A percentile compares a stretch with the other conserved stretches of the same genome.
Evolutionary conservation across 1,140 invertebrate species (phyloP).

Genomic region (Drosophila hydei): DNA sequence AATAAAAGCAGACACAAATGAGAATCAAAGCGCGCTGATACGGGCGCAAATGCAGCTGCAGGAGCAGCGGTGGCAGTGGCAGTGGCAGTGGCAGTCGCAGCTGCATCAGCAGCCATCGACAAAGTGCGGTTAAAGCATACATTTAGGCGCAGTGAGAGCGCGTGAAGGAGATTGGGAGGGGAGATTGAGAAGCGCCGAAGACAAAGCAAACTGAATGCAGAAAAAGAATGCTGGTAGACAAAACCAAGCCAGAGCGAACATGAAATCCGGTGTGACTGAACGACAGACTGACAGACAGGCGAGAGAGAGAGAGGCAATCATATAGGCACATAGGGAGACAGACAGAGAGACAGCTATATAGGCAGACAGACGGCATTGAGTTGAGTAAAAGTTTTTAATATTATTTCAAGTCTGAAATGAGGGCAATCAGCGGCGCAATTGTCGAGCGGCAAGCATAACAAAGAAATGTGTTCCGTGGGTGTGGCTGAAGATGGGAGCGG

Average conservation of each 20-base stretch:
- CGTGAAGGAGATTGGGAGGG: neutral
- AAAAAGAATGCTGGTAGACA: constrained; percentile 32
- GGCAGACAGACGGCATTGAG: constrained; percentile 22
- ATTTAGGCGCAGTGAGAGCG: constrained; percentile 33
- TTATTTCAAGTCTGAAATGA: constrained; percentile 82
- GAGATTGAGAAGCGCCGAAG: constrained; percentile 1
- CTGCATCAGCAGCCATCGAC: constrained; percentile 38
- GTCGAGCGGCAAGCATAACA: constrained; percentile 80
- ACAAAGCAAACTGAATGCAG: constrained; percentile 37
- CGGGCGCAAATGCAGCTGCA: constrained; percentile 47
- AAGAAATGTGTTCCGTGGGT: constrained; percentile 34
- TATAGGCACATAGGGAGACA: neutral
- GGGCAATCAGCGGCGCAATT: constrained; percentile 80
- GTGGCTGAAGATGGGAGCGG: neutral
- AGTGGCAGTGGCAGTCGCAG: constrained; percentile 7
- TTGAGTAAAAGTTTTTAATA: constrained; percentile 79
- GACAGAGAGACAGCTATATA: constrained; percentile 7
- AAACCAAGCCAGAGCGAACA: constrained; percentile 43
- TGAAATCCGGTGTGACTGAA: constrained; percentile 31
- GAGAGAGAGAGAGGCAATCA: constrained; percentile 1
- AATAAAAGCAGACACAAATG: constrained; percentile 74
- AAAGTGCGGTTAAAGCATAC: constrained; percentile 33
- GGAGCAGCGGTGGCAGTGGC: constrained; percentile 4
- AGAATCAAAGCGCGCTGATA: constrained; percentile 68
- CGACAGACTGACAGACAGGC: neutral